phyloP scores from a whole-genome alignment of 2,888 invertebrate species.

The Malthinus flaveolus region DNA sequence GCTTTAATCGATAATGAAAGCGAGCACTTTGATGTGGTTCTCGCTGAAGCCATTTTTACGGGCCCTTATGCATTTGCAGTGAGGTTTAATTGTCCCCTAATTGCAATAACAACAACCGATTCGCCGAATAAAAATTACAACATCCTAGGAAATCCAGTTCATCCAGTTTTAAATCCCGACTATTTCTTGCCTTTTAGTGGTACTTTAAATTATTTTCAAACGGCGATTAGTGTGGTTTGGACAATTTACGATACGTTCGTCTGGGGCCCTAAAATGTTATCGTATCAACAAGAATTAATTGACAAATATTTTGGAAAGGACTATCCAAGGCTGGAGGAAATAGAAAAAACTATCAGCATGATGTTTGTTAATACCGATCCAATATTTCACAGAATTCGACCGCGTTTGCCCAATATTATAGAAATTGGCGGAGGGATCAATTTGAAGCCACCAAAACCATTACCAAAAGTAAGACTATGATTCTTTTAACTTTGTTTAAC shows the following conservation, averaged over 20 bases:
- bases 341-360: neutral
- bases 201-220: slow-evolving; percentile 39
- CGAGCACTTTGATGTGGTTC: slow-evolving; percentile 44
- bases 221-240: slow-evolving; percentile 24
- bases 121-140: slow-evolving; percentile 39
- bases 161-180: slow-evolving; percentile 47
- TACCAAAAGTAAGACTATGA: neutral
- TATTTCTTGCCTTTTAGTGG: slow-evolving; percentile 38
- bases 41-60: slow-evolving; percentile 44
- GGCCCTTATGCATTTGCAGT: slow-evolving; percentile 42
- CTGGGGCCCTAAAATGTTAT: too few species aligned
- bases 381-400: neutral
- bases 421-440: neutral
- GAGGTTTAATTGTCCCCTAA: slow-evolving; percentile 46
- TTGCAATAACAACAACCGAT: slow-evolving; percentile 46
- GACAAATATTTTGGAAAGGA: neutral
- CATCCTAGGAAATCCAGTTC: slow-evolving; percentile 44
- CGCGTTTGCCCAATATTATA: neutral
- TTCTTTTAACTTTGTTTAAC: too few species aligned
- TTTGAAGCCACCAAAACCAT: neutral
- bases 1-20: slow-evolving; percentile 42
- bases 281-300: neutral
- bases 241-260: neutral
- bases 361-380: neutral
- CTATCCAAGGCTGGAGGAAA: neutral